phyloP scores from a whole-genome alignment of 2,888 invertebrate species.

The Eupithecia subumbrata region DNA sequence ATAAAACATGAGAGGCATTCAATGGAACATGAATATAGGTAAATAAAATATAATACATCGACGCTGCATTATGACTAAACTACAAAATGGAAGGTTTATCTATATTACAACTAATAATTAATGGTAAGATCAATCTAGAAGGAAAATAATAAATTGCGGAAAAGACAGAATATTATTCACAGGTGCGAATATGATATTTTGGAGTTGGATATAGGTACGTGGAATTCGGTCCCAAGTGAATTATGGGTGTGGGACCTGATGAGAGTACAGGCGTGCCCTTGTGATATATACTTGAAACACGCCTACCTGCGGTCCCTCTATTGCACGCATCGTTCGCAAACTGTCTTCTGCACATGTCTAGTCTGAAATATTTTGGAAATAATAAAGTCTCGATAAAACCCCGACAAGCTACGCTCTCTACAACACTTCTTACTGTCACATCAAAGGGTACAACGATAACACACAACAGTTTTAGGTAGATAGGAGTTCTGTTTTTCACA shows the following conservation, averaged over 20 bases:
- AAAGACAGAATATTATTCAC: slow-evolving; percentile 80
- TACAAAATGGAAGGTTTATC: slow-evolving; percentile 45
- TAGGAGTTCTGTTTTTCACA: slow-evolving; percentile 14
- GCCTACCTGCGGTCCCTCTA: slow-evolving; percentile 98
- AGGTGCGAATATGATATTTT: slow-evolving; percentile 77
- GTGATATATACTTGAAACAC: slow-evolving; percentile 71
- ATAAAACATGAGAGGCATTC: slow-evolving; percentile 46
- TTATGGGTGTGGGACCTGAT: slow-evolving; percentile 72
- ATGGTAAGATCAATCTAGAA: slow-evolving; percentile 53
- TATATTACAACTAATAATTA: slow-evolving; percentile 40
- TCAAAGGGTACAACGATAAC: slow-evolving; percentile 36
- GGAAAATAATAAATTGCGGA: slow-evolving; percentile 59
- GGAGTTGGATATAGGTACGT: slow-evolving; percentile 60
- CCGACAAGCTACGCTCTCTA: slow-evolving; percentile 33
- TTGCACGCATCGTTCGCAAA: slow-evolving; percentile 97
- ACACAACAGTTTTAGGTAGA: slow-evolving; percentile 13
- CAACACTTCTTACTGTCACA: not conserved
- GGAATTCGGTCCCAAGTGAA: slow-evolving; percentile 67
- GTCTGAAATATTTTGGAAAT: slow-evolving; percentile 91
- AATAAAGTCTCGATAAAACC: slow-evolving; percentile 71
- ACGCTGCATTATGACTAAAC: slow-evolving; percentile 45
- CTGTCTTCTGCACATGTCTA: slow-evolving; percentile 99
- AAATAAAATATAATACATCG: slow-evolving; percentile 43
- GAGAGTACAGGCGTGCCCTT: slow-evolving; percentile 77
- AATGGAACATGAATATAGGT: slow-evolving; percentile 41